These are phyloP conservation scores for Amaurobius ferox DNA, from an alignment of 2,888 invertebrate species.

Conservation along the genomic window DNA sequence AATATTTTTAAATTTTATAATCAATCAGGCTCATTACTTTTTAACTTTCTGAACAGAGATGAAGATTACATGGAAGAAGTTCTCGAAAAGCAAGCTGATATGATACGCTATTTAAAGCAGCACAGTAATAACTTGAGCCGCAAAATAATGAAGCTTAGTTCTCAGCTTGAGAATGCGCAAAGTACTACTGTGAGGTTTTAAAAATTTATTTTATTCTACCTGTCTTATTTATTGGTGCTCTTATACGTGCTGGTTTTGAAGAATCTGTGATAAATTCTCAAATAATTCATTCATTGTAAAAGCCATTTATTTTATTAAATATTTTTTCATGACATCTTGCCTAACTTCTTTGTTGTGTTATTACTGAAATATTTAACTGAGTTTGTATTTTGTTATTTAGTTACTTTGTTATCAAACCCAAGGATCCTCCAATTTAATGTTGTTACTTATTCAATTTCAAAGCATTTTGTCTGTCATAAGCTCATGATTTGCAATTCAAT, in stretches of 20 bases:
- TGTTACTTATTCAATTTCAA: no score
- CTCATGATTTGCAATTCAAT: no score
- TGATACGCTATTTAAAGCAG: constrained; percentile 72
- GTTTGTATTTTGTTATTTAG: no score
- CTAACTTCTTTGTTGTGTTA: no score
- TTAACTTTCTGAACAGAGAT: constrained; percentile 36
- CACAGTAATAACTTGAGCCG: constrained; percentile 71
- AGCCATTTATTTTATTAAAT: neutral
- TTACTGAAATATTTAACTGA: no score
- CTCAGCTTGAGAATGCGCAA: constrained; percentile 41
- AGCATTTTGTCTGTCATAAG: no score
- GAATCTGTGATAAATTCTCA: neutral
- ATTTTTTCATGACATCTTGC: neutral
- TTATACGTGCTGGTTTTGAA: neutral
- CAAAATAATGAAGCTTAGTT: constrained; percentile 53
- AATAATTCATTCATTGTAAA: neutral
- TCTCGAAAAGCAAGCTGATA: constrained; percentile 73
- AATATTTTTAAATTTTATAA: no score
- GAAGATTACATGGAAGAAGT: constrained; percentile 72
- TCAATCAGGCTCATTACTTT: neutral
- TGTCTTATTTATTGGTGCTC: neutral
- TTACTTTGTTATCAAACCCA: no score
- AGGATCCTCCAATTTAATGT: no score
- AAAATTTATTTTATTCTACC: neutral
- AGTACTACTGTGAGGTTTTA: neutral